Conservation (phyloP, 1,140 invertebrate species). For the Adelges cooleyi region DNA sequence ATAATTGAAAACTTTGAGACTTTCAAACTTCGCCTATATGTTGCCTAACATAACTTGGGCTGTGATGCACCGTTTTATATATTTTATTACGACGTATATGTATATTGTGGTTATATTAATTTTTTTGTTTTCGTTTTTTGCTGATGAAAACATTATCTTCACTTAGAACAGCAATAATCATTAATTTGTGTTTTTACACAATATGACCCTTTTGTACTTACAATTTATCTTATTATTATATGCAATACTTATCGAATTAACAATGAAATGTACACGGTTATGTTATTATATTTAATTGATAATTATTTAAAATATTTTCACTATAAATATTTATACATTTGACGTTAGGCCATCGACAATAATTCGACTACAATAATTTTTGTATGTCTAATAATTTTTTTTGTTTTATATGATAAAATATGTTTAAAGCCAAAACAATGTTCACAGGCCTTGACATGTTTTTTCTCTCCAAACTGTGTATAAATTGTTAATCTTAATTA, state of each 20-base stretch:
- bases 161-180: too few relatives aligned
- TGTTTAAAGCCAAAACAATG: too few relatives aligned
- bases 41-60: conserved; percentile 24
- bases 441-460: too few relatives aligned
- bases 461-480: background rate
- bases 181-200: too few relatives aligned
- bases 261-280: background rate
- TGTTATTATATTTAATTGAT: background rate
- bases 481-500: background rate
- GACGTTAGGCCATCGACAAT: too few relatives aligned
- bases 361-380: too few relatives aligned
- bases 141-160: background rate
- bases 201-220: background rate
- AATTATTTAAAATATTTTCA: conserved; percentile 1
- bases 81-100: too few relatives aligned
- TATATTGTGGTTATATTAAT: conserved; percentile 11
- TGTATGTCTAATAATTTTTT: too few relatives aligned
- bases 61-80: conserved; percentile 12
- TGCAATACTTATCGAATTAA: conserved; percentile 20
- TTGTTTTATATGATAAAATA: too few relatives aligned
- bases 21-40: conserved; percentile 19
- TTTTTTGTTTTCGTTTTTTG: too few relatives aligned
- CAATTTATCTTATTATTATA: conserved; percentile 10
- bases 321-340: too few relatives aligned
- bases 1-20: conserved; percentile 5